Percentiles rank a stretch among this genome's conserved stretches.
phyloP scores from a whole-genome alignment of 2,797 vertebrate genomes.

The Rallus crepitans region DNA sequence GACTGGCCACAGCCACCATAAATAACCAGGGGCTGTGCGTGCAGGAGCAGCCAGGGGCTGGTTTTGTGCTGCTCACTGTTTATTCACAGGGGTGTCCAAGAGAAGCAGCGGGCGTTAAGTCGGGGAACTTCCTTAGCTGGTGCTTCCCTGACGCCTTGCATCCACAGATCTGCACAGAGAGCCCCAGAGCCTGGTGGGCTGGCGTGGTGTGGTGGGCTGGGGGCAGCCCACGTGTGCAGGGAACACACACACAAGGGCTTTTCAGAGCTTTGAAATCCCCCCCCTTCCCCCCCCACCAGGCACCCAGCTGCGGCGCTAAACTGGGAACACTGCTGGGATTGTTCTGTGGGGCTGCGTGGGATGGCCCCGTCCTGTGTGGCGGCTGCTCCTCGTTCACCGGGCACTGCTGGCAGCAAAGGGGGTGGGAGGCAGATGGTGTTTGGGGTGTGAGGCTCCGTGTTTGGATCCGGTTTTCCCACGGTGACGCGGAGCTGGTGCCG shows the following conservation, averaged over 20 bases:
- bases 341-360: background rate
- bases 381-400: background rate
- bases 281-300: fast-evolving
- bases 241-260: background rate
- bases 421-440: background rate
- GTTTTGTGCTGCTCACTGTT: fast-evolving
- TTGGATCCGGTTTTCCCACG: background rate
- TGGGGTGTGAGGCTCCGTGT: background rate
- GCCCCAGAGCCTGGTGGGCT: background rate
- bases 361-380: fast-evolving
- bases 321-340: background rate
- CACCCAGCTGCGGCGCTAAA: background rate
- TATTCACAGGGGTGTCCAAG: background rate
- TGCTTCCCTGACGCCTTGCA: background rate
- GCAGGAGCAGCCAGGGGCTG: fast-evolving
- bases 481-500: background rate
- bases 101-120: background rate
- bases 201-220: background rate
- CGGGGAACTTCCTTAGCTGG: background rate
- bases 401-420: fast-evolving
- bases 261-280: background rate
- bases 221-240: background rate
- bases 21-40: background rate
- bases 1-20: fast-evolving
- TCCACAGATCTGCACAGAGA: too few species aligned